Evolutionary conservation across 2,113 vertebrate genomes (phyloP), one percentile per base, ranked within the genome.

Genomic region (Elanus axillaris): DNA sequence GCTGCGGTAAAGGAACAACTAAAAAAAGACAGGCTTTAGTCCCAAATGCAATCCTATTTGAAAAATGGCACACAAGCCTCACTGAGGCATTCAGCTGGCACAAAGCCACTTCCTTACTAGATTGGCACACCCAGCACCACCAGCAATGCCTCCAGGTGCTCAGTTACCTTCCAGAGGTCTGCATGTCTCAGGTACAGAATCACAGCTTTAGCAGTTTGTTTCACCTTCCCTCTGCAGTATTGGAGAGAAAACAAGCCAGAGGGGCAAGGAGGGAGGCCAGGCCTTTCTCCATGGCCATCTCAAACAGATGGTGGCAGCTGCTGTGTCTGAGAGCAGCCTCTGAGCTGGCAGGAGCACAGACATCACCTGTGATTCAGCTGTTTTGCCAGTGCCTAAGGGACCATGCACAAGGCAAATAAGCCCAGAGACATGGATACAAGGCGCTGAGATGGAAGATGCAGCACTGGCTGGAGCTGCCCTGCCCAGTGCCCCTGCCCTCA

Each of bases 281-380:
- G 45, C n/a, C 32, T 3, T 14, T 58, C 34, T 40, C 75, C 0
- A 0, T 0, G 3, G 72, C 52, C 13, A 3, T 29, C 53, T 55
- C n/a, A 9, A 17, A 47, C 1, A 4, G 1, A 4, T 21, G 26
- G 60, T 12, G 21, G 66, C 67, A 27, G 52, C 73, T 83, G 81
- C 82, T 3, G 6, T 42, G 47, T 26, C 64, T 1, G 0, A 80
- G 79, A 63, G 38, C 90, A 64, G 92, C 64, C 86, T 64, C 87
- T 13, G 27, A 2, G 1, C 60, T 81, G 78, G 92, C 88, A 86
- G 53, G 16, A 69, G 52, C 78, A 38, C 75, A 94, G 76, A 42
- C 68, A 79, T 66, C 74, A 84, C 86, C 89, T 87, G 92, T 96
- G 96, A 97, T 95, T 97, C 97, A 97, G 97, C 97, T 90, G 9